Evolutionary conservation across 2,797 vertebrate genomes (phyloP).

Genomic region (Platalea minor): DNA sequence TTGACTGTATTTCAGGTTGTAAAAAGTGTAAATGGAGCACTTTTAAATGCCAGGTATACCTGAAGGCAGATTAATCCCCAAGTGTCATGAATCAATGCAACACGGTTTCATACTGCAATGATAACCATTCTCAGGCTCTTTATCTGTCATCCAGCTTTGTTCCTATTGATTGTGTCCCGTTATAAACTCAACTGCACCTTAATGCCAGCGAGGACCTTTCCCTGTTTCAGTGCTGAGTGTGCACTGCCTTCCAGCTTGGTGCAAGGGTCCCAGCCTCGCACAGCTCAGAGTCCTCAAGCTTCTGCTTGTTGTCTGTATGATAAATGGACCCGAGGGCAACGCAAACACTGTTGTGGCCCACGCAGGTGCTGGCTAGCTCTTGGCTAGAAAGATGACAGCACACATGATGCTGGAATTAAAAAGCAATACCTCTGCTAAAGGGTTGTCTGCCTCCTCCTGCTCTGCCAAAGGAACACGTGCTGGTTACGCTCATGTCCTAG

Average conservation of each 20-base stretch:
- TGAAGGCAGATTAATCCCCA: conserved; percentile 16
- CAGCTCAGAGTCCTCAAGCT: not conserved
- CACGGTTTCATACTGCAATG: not conserved
- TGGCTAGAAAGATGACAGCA: not conserved
- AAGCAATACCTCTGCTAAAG: not conserved
- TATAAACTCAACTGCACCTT: not conserved
- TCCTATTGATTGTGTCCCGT: not conserved
- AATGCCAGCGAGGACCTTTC: not conserved
- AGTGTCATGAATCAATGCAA: conserved; percentile 5
- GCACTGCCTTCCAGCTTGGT: not conserved
- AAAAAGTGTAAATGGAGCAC: not conserved
- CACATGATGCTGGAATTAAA: not conserved
- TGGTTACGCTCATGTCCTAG: conserved; percentile 12
- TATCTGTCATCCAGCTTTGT: not conserved
- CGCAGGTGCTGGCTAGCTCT: not conserved
- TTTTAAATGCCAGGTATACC: not conserved
- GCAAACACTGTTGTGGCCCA: not conserved
- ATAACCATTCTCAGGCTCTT: not conserved
- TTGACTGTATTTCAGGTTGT: not conserved
- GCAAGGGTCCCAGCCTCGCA: not conserved
- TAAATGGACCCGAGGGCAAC: not conserved
- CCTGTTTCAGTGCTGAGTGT: not conserved
- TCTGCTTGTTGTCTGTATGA: not conserved
- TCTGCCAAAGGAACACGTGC: not conserved
- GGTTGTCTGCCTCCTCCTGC: not conserved